phyloP scores from a whole-genome alignment of 2,113 vertebrate species.

The Scalopus aquaticus region DNA sequence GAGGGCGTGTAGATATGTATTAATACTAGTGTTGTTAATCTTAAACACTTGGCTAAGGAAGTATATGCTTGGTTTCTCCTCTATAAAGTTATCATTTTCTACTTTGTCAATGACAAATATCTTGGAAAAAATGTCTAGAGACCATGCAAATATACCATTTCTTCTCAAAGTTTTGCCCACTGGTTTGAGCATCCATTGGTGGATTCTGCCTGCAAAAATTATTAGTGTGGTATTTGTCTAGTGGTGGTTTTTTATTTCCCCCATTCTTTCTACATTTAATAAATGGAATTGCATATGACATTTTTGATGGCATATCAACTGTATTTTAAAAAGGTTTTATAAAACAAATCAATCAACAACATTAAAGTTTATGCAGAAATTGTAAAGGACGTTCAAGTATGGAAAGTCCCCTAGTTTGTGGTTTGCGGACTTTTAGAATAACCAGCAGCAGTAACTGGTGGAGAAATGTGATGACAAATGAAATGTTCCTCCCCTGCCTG shows the following conservation, averaged over 20 bases:
- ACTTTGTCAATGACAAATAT: neutral
- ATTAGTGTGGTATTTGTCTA: neutral
- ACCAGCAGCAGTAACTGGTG: too few relatives aligned
- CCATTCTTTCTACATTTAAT: neutral
- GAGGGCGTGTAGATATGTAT: neutral
- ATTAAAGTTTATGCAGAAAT: neutral
- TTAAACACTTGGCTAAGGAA: neutral
- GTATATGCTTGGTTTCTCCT: neutral
- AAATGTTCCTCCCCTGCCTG: neutral
- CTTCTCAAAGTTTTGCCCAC: neutral
- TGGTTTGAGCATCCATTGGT: neutral
- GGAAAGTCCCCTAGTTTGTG: neutral
- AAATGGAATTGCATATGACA: neutral
- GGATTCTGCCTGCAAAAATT: neutral
- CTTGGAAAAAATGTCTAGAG: neutral
- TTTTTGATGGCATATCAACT: too few relatives aligned
- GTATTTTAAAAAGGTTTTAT: neutral
- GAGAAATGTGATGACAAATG: neutral
- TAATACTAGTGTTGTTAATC: neutral
- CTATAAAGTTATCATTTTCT: neutral
- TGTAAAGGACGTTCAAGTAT: neutral
- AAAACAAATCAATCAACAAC: neutral
- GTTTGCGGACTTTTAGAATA: neutral
- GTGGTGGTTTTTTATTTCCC: neutral
- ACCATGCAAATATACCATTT: neutral